Conservation (phyloP, 2,113 vertebrate genomes). For the Fregetta grallaria region DNA sequence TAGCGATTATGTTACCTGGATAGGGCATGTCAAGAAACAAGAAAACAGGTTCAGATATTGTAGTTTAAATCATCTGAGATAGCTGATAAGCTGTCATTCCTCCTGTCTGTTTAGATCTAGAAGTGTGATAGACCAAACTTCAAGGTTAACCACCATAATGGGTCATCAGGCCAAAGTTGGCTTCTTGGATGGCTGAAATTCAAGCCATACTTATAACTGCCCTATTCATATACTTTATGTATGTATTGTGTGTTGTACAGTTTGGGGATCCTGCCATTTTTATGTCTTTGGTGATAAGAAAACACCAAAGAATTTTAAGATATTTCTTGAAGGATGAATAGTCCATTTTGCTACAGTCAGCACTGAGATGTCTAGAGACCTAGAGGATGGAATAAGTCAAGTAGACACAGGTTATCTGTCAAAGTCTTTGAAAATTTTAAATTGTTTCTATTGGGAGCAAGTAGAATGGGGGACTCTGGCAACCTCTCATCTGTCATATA, state of each 20-base stretch:
- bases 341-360: neutral
- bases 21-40: neutral
- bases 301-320: neutral
- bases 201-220: neutral
- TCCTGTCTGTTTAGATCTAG: neutral
- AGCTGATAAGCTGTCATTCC: neutral
- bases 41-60: neutral
- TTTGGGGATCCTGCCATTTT: neutral
- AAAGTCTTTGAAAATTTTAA: neutral
- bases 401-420: neutral
- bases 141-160: neutral
- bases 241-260: neutral
- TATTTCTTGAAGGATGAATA: neutral
- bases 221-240: neutral
- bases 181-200: neutral
- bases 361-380: neutral
- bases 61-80: neutral
- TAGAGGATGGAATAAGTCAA: neutral
- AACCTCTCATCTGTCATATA: neutral
- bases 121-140: neutral
- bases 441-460: neutral
- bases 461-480: neutral
- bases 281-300: neutral
- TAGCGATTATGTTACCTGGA: neutral
- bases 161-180: neutral